These are phyloP conservation scores for Blomia tropicalis DNA, from an alignment of 2,888 invertebrate species.

Conservation along the genomic window DNA sequence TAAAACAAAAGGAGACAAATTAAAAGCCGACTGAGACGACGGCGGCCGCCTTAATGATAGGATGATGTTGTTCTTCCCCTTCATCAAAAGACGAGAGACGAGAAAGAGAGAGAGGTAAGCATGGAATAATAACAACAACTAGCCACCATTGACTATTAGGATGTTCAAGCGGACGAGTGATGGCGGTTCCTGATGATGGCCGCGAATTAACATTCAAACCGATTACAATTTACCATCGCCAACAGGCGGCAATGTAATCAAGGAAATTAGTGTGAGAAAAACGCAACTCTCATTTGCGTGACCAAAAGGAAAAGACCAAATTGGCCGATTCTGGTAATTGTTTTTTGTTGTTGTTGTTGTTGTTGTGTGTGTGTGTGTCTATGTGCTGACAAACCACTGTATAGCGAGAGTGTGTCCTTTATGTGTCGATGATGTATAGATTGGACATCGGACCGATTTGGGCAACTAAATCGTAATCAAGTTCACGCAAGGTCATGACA, in stretches of 20 bases:
- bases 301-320: not conserved
- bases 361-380: not conserved
- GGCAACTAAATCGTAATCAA: slow-evolving; percentile 5
- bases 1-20: not conserved
- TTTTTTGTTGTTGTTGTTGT: not conserved
- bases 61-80: not conserved
- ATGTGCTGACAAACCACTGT: not conserved
- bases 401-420: not conserved
- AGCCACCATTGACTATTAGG: not conserved
- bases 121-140: too few relatives aligned
- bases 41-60: not conserved
- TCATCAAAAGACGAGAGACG: too few relatives aligned
- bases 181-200: not conserved
- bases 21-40: slow-evolving; percentile 6
- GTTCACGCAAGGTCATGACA: slow-evolving; percentile 6
- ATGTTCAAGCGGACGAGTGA: too few relatives aligned
- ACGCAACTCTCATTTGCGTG: not conserved
- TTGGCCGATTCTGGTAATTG: not conserved
- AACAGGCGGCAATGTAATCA: slow-evolving; percentile 1
- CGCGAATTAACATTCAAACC: not conserved
- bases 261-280: slow-evolving; percentile 10
- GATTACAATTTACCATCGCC: not conserved
- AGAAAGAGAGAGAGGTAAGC: too few relatives aligned
- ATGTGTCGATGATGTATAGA: too few relatives aligned
- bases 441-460: too few relatives aligned